These are phyloP conservation scores for Mystacides longicornis DNA, from an alignment of 2,888 invertebrate species.

Conservation along the genomic window DNA sequence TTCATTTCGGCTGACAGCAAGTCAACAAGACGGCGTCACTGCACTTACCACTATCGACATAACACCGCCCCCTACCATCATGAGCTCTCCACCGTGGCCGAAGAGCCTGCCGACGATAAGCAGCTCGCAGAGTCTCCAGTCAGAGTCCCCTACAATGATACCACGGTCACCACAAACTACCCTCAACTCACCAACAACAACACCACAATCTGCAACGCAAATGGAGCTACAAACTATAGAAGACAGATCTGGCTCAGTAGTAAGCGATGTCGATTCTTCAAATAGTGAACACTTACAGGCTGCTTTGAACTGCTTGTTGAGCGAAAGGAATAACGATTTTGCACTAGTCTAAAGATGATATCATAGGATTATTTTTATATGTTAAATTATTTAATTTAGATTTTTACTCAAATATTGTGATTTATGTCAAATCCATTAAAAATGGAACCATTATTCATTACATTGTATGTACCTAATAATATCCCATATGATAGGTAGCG, in stretches of 20 bases:
- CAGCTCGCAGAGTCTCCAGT: slow-evolving; percentile 14
- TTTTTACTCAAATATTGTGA: too few relatives aligned
- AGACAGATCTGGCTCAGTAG: slow-evolving; percentile 15
- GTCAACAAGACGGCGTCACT: slow-evolving; percentile 23
- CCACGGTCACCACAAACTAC: slow-evolving; percentile 5
- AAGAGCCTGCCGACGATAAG: slow-evolving; percentile 21
- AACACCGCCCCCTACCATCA: slow-evolving; percentile 21
- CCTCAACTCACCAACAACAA: background rate
- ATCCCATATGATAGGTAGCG: too few relatives aligned
- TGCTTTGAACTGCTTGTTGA: slow-evolving; percentile 17
- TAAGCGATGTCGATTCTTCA: slow-evolving; percentile 16
- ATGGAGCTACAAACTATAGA: background rate
- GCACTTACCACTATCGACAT: slow-evolving; percentile 22
- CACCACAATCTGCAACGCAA: background rate
- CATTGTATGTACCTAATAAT: too few relatives aligned
- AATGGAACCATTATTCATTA: too few relatives aligned
- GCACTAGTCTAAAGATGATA: slow-evolving; percentile 13
- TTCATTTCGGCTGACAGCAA: slow-evolving; percentile 21
- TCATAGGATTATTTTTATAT: too few relatives aligned
- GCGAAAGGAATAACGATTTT: slow-evolving; percentile 6
- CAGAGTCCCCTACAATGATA: background rate
- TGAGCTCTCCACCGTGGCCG: slow-evolving; percentile 24
- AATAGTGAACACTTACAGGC: slow-evolving; percentile 15
- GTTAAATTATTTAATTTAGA: too few relatives aligned
- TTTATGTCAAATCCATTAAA: too few relatives aligned